Evolutionary conservation across 2,113 vertebrate species (phyloP), one percentile per base, ranked within the genome.

Genomic region (Nerophis ophidion): DNA sequence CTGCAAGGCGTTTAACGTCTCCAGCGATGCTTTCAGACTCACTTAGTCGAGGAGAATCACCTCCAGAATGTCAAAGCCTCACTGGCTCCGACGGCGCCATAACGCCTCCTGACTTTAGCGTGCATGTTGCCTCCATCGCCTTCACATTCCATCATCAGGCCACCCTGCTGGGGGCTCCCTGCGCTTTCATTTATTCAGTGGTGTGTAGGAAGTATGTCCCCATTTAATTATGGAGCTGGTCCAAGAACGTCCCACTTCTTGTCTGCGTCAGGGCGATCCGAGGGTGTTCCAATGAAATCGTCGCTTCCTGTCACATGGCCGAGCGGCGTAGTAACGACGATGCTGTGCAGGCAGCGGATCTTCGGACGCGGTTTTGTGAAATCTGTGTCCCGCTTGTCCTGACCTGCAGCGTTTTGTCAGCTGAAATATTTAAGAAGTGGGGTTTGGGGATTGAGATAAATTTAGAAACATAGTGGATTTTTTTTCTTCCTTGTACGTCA

Each of bases 101-200:
- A 10, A 6, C 36, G 17, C 53, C 47, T 2, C 51, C 42, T 11
- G 47, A 66, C 53, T 48, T 33, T 33, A 8, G 35, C 7, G 0
- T 44, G 50, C 10, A 6, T 50, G 49, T 76, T 66, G 40, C 34
- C 61, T 44, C 53, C 45, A 59, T 66, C 68, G 52, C 49, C 58
- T 34, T 75, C 60, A 46, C 55, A 38, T 72, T 46, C 38, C 17
- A 62, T 81, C 66, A 61, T 51, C 16, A 38, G 7, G 42, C 48
- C 65, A 52, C 44, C 2, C 48, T 6, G 38, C 49, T 51, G 66
- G 73, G 73, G 57, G 55, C 50, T 69, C 60, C 33, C 1, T 1
- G 53, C 61, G 36, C 68, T 63, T 84, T 71, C 68, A 85, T 87
- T 56, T 80, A 84, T 89, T 88, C 78, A 86, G 75, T 54, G 64